phyloP scores from a whole-genome alignment of 2,113 vertebrate species.

The Vulpes vulpes region DNA sequence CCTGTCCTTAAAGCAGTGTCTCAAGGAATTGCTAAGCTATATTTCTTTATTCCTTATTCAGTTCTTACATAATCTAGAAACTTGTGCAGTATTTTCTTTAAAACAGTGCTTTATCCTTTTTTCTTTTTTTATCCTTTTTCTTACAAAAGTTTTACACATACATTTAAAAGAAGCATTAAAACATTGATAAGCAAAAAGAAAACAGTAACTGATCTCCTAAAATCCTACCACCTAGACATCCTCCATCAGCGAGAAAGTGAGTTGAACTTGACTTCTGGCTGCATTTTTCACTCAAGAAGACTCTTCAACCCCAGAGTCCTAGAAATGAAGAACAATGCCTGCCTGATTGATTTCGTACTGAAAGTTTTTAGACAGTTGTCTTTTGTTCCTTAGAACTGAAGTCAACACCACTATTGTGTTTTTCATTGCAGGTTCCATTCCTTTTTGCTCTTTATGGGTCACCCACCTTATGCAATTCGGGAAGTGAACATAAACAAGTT shows the following conservation, averaged over 20 bases:
- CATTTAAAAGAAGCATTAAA: background rate
- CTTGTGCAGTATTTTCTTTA: background rate
- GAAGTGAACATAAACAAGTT: constrained; percentile 98
- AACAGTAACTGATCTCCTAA: constrained; percentile 37
- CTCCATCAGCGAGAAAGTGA: constrained; percentile 71
- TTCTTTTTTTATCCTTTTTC: constrained; percentile 21
- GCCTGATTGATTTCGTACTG: background rate
- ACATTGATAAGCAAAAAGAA: constrained; percentile 52
- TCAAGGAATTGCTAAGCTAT: constrained; percentile 27
- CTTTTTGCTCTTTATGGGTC: constrained; percentile 97
- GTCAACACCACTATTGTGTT: background rate
- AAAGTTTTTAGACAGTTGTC: background rate
- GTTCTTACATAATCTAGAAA: constrained; percentile 45
- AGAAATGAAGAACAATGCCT: background rate
- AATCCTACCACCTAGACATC: constrained; percentile 27
- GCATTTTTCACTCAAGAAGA: constrained; percentile 73
- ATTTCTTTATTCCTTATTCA: constrained; percentile 16
- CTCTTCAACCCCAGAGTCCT: constrained; percentile 5
- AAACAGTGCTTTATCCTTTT: constrained; percentile 21
- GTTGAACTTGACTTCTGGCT: constrained; percentile 62
- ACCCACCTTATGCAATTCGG: constrained; percentile 93
- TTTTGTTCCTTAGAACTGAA: background rate
- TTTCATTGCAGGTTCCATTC: constrained; percentile 94
- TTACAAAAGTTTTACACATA: background rate
- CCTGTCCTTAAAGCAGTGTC: background rate